Evolutionary conservation across 2,113 vertebrate species (phyloP).

Genomic region (Trematocara macrostoma): DNA sequence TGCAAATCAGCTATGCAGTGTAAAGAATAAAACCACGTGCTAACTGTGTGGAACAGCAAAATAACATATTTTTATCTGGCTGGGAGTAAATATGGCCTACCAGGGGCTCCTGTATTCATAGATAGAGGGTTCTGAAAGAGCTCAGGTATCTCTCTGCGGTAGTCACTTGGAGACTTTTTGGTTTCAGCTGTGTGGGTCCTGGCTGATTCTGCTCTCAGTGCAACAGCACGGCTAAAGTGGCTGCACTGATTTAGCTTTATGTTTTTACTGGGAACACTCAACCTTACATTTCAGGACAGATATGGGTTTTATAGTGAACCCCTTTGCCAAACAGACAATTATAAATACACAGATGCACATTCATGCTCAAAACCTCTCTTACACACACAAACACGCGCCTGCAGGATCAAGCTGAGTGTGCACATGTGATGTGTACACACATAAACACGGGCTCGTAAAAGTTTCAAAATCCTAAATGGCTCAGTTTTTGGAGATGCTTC

Average conservation of each 20-base stretch:
- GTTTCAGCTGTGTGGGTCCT: conserved; percentile 30
- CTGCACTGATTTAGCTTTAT: conserved; percentile 52
- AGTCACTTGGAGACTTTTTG: conserved; percentile 35
- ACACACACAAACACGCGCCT: neutral
- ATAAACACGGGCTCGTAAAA: conserved; percentile 40
- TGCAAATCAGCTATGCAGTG: conserved; percentile 9
- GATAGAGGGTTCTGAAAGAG: neutral
- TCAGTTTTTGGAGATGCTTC: conserved; percentile 19
- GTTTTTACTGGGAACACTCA: conserved; percentile 51
- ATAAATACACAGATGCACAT: conserved; percentile 52
- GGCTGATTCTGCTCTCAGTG: neutral
- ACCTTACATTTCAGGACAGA: conserved; percentile 52
- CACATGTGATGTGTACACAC: neutral
- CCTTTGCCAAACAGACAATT: conserved; percentile 51
- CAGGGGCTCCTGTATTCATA: conserved; percentile 25
- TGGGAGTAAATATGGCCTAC: conserved; percentile 13
- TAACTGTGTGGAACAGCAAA: neutral
- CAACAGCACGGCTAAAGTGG: conserved; percentile 36
- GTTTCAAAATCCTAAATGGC: conserved; percentile 13
- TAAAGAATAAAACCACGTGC: conserved; percentile 22
- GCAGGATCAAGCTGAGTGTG: neutral
- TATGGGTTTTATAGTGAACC: conserved; percentile 33
- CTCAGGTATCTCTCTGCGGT: conserved; percentile 29
- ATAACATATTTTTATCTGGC: conserved; percentile 20
- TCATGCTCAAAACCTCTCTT: conserved; percentile 13